phyloP scores from a whole-genome alignment of 2,113 vertebrate genomes.

The Emberiza fucata region DNA sequence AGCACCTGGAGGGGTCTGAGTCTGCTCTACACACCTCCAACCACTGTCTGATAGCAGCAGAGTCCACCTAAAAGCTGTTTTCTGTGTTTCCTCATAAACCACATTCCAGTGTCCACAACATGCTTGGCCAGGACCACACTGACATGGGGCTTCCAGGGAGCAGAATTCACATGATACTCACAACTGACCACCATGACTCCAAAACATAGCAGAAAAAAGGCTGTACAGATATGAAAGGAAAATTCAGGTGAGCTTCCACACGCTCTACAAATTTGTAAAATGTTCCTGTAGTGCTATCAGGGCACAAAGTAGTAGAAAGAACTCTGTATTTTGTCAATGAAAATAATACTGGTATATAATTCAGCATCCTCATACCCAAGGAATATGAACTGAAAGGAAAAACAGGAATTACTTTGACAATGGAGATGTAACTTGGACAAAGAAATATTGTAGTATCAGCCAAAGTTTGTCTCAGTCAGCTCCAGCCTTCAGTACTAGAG shows the following conservation, averaged over 20 bases:
- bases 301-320: neutral
- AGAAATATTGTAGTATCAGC: neutral
- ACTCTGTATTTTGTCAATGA: neutral
- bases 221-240: neutral
- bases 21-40: neutral
- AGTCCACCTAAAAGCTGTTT: neutral
- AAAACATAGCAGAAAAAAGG: neutral
- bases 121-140: neutral
- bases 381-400: neutral
- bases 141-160: neutral
- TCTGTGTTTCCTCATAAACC: neutral
- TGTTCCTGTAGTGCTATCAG: neutral
- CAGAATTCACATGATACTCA: neutral
- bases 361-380: neutral
- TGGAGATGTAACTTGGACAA: neutral
- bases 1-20: neutral
- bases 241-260: neutral
- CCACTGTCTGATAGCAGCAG: neutral
- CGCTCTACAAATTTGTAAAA: neutral
- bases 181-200: neutral
- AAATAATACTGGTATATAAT: neutral
- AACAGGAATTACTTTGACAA: neutral
- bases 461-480: neutral
- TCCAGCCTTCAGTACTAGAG: neutral
- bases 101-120: accelerated